Percentiles rank a stretch among this genome's conserved stretches.
Evolutionary conservation across 1,140 invertebrate genomes (phyloP).

Genomic region (Lucilia cuprina): DNA sequence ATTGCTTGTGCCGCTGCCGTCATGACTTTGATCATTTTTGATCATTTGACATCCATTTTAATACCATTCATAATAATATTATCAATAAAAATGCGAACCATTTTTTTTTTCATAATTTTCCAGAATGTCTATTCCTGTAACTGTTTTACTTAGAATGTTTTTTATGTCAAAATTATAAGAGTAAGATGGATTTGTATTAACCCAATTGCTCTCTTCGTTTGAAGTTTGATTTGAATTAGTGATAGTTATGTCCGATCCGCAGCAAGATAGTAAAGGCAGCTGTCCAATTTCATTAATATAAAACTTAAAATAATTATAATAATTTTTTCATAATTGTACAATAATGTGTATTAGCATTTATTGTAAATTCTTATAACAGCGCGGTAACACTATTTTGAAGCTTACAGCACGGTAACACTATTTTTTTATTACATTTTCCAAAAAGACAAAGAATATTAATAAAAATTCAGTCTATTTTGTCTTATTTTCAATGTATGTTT

Average conservation of each 20-base stretch:
- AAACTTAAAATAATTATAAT: not conserved
- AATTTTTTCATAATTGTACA: not conserved
- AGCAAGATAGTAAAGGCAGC: not conserved
- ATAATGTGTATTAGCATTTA: not conserved
- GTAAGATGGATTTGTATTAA: not conserved
- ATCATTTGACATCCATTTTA: not conserved
- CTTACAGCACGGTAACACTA: not conserved
- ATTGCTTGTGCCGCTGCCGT: not conserved
- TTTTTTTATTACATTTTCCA: not conserved
- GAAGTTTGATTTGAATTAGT: not conserved
- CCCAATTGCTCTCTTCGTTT: not conserved
- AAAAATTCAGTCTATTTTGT: not conserved
- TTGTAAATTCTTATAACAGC: not conserved
- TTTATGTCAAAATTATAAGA: not conserved
- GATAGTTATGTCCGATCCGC: not conserved
- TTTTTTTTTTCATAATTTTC: slow-evolving; percentile 4
- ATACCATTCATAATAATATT: not conserved
- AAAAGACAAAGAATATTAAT: not conserved
- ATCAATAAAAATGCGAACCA: slow-evolving; percentile 4
- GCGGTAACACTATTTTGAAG: not conserved
- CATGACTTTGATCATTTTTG: too few relatives aligned
- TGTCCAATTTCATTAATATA: not conserved
- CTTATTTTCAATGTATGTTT: not conserved
- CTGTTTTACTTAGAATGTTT: slow-evolving; percentile 25
- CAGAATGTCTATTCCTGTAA: slow-evolving; percentile 18